Base-by-base conservation (phyloP, 2,797 vertebrate species). In the Oryzias sinensis region DNA sequence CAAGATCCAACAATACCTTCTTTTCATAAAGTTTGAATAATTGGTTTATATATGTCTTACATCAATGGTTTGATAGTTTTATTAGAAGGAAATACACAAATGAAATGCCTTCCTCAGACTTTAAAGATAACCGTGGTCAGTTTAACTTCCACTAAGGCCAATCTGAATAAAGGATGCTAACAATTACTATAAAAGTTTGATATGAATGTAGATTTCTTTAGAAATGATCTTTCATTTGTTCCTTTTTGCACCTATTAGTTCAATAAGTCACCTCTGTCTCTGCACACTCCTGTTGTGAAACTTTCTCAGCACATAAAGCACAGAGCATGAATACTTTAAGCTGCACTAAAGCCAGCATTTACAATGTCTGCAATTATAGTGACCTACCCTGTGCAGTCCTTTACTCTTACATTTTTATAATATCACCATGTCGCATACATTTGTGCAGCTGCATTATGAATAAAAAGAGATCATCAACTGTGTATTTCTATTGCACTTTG, bases 311-410 rank as follows among this genome's bases (percentile, higher is more conserved):
- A 80, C 81, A 86, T 90, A 82, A 83, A 73, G 74, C 77, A 81
- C 46, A 29, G 66, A 47, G 69, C 81, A 90, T 91, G 79, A 90
- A 91, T 88, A 83, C 83, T 90, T 91, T 88, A 91, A 87, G 86
- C 80, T 81, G 83, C 75, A 80, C 87, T 92, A 91, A 90, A 91
- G 78, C 74, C 79, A 76, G 65, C 70, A 60, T 90, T 91, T 89
- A 89, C 68, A 71, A 80, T 71, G 37, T 54, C 77, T 47, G 85
- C 82, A 88, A 88, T 90, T 82, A 90, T 33, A 59, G 59, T 16
- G 29, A 85, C 79, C 77, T 81, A 71, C 76, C 80, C 72, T 24
- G 11, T 66, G 73, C 77, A 73, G 74, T 68, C 65, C 69, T 75
- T 59, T 56, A 45, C 59, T n/a, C n/a, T 77, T 82, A 71, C 71